Conservation (phyloP, 2,888 invertebrate species). For the Pseudococcus viburni region DNA sequence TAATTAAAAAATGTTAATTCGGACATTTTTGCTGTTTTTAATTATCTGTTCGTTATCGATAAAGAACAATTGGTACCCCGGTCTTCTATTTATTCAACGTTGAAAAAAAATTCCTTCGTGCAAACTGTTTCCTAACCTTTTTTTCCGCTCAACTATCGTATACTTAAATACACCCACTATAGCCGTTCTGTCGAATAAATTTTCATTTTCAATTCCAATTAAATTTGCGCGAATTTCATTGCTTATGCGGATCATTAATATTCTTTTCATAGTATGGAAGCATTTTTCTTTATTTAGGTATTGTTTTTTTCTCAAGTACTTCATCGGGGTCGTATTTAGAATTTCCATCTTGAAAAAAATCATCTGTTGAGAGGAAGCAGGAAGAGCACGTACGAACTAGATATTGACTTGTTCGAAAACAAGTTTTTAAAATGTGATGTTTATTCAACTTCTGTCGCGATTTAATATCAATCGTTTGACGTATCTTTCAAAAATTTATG, state of each 20-base stretch:
- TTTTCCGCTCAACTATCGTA: neutral
- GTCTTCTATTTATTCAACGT: conserved; percentile 25
- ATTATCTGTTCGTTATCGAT: conserved; percentile 26
- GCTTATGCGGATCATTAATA: conserved; percentile 17
- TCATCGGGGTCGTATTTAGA: neutral
- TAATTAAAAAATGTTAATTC: conserved; percentile 55
- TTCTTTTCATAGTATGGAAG: neutral
- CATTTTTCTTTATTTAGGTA: neutral
- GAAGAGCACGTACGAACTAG: too few species aligned
- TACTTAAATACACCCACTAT: neutral
- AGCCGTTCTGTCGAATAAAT: conserved; percentile 5
- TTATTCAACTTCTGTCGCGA: too few species aligned
- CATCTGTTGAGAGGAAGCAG: neutral
- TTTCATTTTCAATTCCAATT: conserved; percentile 27
- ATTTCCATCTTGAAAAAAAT: neutral
- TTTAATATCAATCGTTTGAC: too few species aligned
- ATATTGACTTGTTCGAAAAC: too few species aligned
- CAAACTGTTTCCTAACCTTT: conserved; percentile 23
- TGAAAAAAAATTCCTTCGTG: neutral
- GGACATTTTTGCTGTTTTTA: conserved; percentile 42
- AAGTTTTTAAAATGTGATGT: too few species aligned
- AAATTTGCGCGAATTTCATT: conserved; percentile 30
- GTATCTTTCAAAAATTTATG: too few species aligned
- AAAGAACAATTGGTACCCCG: neutral
- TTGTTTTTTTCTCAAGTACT: neutral